Conservation (phyloP, 30 jellyfish, hydroid and myxozoan species). For the Clytia hemisphaerica region DNA sequence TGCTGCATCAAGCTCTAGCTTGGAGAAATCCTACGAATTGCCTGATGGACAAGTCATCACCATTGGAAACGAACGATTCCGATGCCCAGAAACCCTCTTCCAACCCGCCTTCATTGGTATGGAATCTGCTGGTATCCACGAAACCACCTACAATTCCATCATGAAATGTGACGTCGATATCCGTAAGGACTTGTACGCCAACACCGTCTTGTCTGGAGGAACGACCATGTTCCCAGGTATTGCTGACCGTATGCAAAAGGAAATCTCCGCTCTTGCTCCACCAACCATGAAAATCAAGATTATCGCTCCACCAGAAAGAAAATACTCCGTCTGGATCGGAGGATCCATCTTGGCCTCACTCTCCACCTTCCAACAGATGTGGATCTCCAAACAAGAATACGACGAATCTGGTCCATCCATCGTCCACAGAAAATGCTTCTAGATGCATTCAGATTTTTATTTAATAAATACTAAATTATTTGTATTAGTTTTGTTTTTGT, state of each 20-base stretch:
- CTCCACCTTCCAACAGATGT: conserved; percentile 99
- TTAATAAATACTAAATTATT: too few species aligned
- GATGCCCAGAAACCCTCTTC: conserved; percentile 99
- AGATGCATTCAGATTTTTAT: too few species aligned
- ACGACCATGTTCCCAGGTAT: conserved; percentile 99
- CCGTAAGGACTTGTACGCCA: conserved; percentile 99
- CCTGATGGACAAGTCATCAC: conserved; percentile 99
- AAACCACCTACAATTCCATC: conserved; percentile 99
- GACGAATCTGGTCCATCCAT: conserved; percentile 99
- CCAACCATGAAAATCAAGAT: conserved; percentile 99
- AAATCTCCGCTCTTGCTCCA: conserved; percentile 99
- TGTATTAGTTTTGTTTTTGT: too few species aligned
- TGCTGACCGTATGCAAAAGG: conserved; percentile 99
- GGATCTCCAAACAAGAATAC: conserved; percentile 99
- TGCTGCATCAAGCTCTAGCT: conserved; percentile 99
- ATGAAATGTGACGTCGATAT: conserved; percentile 99
- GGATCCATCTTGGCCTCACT: conserved; percentile 99
- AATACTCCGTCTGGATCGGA: conserved; percentile 99
- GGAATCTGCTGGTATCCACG: conserved; percentile 99
- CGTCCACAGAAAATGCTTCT: conserved; percentile 99
- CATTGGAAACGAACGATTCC: conserved; percentile 99
- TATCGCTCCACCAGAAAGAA: conserved; percentile 99
- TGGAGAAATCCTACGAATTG: conserved; percentile 99
- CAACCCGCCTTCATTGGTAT: conserved; percentile 99
- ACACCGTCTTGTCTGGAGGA: conserved; percentile 99